Evolutionary conservation across 2,888 invertebrate genomes (phyloP).

Genomic region (Dynastes tityus): DNA sequence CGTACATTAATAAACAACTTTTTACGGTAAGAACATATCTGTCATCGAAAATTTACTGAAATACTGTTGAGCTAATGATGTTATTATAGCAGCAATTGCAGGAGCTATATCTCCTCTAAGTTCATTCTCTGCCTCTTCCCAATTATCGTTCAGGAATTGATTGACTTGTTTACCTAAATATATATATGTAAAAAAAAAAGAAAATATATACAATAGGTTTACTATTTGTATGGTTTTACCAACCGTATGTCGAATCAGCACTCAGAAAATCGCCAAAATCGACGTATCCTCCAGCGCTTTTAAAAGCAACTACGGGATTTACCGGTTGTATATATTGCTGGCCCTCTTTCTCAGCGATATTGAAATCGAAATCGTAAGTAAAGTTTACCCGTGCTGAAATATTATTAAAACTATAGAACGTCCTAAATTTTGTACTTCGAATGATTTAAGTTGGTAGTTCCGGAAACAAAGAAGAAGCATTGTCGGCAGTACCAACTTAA

Average conservation of each 20-base stretch:
- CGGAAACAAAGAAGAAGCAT: too few relatives aligned
- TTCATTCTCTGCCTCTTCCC: conserved; percentile 30
- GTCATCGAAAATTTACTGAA: conserved; percentile 30
- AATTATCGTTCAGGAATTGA: conserved; percentile 43
- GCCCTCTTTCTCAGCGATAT: conserved; percentile 11
- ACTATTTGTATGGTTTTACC: neutral
- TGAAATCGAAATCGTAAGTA: conserved; percentile 39
- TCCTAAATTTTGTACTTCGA: neutral
- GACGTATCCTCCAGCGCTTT: conserved; percentile 31
- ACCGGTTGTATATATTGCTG: conserved; percentile 17
- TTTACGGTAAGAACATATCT: conserved; percentile 40
- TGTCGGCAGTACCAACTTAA: too few relatives aligned
- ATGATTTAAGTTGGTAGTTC: too few relatives aligned
- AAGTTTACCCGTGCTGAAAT: conserved; percentile 29
- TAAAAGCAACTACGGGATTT: conserved; percentile 26
- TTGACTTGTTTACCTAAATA: conserved; percentile 35
- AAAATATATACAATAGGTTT: too few relatives aligned
- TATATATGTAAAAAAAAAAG: too few relatives aligned
- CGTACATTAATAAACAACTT: neutral
- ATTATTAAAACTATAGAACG: neutral
- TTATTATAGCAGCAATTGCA: conserved; percentile 30
- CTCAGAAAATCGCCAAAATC: conserved; percentile 34
- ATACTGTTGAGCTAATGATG: conserved; percentile 22
- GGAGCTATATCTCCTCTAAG: conserved; percentile 10
- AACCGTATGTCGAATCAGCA: conserved; percentile 21